Evolutionary conservation across 92 coral and sea anemone species (phyloP), one percentile per base, ranked within the genome.

Genomic region (Isaurus tuberculatus): DNA sequence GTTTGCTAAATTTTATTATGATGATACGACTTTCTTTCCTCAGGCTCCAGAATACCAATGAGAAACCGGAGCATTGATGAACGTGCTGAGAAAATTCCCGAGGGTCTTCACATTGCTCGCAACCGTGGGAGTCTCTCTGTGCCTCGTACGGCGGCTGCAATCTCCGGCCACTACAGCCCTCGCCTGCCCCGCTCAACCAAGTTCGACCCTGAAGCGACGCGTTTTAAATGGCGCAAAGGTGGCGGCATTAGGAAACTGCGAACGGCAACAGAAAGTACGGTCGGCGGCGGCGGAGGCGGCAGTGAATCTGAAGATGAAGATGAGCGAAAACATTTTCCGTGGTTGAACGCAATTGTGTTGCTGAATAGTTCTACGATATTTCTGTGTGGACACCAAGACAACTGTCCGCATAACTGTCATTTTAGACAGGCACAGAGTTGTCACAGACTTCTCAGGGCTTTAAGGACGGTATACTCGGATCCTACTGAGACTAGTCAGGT

Each of bases 371-470:
- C 92, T 53, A 96, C 98, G 17, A 92, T 91, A 51, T 94, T 94
- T 77, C 81, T 96, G 74, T 96, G 99, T 74, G 93, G 91, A 46
- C 99, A 96, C 84, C 98, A 89, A 68, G 91, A 92, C 48, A 66
- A 73, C 79, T 96, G 99, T 75, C 94, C 93, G 5, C 65, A 87
- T 20, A 89, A 89, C 68, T 96, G 99, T 25, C 95, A 94, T 53
- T 95, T 91, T 71, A 91, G 98, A 26, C 99, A 96, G 84, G 88
- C 93, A 65, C 96, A 95, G 28, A 90, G 94, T 85, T 96, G 99
- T 49, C 87, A 94, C 22, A 84, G 95, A 58, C 94, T 96, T 77
- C 73, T 92, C 51, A 90, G 81, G 65, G 98, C 99, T 1, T 53
- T 96, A 49, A 90, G 91, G 86, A 83, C 89, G 19, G 91, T 96